A percentile compares a stretch with the other conserved stretches of the same genome.
These are phyloP conservation scores for Philopotamus ludificatus DNA, from an alignment of 1,140 invertebrate genomes.

Conservation along the genomic window DNA sequence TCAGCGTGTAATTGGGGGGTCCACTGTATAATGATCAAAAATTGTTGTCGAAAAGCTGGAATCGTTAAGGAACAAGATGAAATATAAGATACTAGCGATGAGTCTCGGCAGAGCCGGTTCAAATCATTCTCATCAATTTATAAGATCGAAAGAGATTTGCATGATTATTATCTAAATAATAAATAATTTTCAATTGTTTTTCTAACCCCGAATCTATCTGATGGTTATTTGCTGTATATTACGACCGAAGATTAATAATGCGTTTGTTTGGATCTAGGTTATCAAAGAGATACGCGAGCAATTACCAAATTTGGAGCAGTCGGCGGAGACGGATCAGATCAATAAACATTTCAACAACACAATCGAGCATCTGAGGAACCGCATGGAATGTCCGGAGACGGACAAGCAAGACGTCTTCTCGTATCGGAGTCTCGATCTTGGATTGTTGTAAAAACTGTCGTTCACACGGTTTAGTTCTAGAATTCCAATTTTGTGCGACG, in stretches of 20 bases:
- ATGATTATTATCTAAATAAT: background rate
- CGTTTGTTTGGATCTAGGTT: slow-evolving; percentile 63
- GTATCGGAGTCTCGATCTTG: slow-evolving; percentile 60
- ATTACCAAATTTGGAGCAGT: slow-evolving; percentile 87
- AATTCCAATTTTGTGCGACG: background rate
- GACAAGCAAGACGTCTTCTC: slow-evolving; percentile 59
- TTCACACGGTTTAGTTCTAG: background rate
- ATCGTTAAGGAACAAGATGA: too few species aligned
- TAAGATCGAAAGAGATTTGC: too few species aligned
- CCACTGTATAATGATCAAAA: too few species aligned
- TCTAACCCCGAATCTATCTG: background rate
- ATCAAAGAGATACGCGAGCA: slow-evolving; percentile 91
- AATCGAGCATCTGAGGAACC: slow-evolving; percentile 71
- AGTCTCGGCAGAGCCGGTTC: too few species aligned
- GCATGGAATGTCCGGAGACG: slow-evolving; percentile 64
- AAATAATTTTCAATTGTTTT: background rate
- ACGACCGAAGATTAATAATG: background rate
- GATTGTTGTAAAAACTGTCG: background rate
- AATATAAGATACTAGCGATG: too few species aligned
- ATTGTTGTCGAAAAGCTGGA: too few species aligned
- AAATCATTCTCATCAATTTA: too few species aligned
- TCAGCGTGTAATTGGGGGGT: too few species aligned
- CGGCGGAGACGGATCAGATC: slow-evolving; percentile 94
- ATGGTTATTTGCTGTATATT: background rate
- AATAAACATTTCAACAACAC: slow-evolving; percentile 92